Conservation (phyloP, 2,888 invertebrate genomes). For the Coelinius sp. region DNA sequence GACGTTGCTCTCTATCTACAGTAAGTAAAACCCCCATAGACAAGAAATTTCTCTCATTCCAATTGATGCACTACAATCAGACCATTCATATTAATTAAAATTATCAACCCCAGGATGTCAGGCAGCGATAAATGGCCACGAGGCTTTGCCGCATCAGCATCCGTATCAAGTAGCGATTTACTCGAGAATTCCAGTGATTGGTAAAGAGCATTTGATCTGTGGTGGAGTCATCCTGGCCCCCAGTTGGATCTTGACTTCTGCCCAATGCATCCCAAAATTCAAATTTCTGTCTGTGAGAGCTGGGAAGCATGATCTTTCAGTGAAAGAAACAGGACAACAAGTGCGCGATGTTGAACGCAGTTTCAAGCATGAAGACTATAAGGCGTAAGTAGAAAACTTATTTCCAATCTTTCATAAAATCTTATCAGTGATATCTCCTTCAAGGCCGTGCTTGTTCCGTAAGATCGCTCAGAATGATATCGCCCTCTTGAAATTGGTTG, state of each 20-base stretch:
- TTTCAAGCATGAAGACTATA: background rate
- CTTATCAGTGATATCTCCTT: background rate
- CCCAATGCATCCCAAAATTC: background rate
- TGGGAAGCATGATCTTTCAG: conserved; percentile 20
- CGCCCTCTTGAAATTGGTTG: conserved; percentile 2
- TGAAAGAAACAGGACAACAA: background rate
- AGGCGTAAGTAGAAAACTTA: background rate
- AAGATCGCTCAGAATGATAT: conserved; percentile 12
- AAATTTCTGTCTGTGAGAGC: background rate
- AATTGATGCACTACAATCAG: too few species aligned
- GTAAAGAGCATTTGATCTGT: background rate
- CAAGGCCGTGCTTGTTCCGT: background rate
- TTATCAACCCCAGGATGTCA: background rate
- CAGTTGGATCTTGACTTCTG: conserved; percentile 24
- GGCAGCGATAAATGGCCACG: background rate
- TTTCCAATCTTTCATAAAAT: background rate
- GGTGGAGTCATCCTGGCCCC: conserved; percentile 12
- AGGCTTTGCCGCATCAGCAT: background rate
- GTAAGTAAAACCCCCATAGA: background rate
- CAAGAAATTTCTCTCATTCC: too few species aligned
- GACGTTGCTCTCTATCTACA: background rate
- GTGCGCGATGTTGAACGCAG: background rate
- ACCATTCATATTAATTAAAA: too few species aligned
- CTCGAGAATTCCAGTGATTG: background rate
- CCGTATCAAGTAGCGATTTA: conserved; percentile 13